Base-by-base conservation (phyloP, 2,797 vertebrate genomes). In the Prionace glauca region DNA sequence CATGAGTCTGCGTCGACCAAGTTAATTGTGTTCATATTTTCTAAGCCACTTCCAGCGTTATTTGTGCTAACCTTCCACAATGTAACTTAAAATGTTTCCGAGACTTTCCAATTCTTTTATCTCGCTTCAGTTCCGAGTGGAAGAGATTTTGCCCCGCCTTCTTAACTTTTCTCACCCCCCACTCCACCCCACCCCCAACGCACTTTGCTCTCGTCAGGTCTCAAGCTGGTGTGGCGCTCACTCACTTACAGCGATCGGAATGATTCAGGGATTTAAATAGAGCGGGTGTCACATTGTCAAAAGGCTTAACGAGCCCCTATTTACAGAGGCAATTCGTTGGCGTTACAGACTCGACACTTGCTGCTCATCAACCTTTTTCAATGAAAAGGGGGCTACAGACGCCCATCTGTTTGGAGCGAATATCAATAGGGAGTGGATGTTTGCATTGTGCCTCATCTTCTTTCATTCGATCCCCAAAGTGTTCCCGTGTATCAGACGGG, bases 321-420 rank as follows among this genome's bases (percentile, higher is more conserved):
- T 96, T 96, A 96, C 67, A 71, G 71, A 36, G 29, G 96, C 95
- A 96, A 96, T 96, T 96, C 14, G 96, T 97, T 97, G 96, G 96
- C 96, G 96, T 95, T 95, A 56, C 65, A 96, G 96, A 96, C 97
- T 98, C 96, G 96, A 62, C 67, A 96, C 95, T 36, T 93, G 96
- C 94, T n/a, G 95, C 96, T 97, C 94, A 96, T 91, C 96, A 96
- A 96, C 96, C 95, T 97, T 18, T 96, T 97, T 97, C 96, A 96
- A 96, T 97, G 32, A 16, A 14, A 16, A 96, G 96, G 96, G 96
- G 97, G 97, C 96, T 96, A 97, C 97, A 96, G 96, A 96, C 97
- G 97, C 97, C 97, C 97, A 97, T 97, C 98, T 98, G 97, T 97
- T 97, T 97, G 96, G 96, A 96, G 96, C 97, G 97, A 98, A 97